Conservation (phyloP, 2,113 vertebrate species). For the Paedocypris sp. region DNA sequence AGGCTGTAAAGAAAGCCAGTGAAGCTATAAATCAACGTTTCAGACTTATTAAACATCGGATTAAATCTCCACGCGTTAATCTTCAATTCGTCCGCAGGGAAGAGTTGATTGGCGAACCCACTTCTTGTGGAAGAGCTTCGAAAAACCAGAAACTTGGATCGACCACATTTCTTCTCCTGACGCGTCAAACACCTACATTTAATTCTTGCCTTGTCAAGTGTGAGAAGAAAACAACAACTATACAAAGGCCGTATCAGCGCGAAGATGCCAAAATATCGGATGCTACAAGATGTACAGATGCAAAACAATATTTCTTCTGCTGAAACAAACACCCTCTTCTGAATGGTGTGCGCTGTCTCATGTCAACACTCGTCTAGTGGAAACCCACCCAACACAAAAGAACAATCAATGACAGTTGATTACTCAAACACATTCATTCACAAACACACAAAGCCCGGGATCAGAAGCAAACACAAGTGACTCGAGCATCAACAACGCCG, state of each 20-base stretch:
- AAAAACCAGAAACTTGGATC: conserved; percentile 4
- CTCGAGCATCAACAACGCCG: too few relatives aligned
- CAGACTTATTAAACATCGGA: too few relatives aligned
- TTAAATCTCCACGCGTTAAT: conserved; percentile 18
- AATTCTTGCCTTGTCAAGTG: conserved; percentile 16
- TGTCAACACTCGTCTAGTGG: conserved; percentile 19
- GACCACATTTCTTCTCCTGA: not conserved
- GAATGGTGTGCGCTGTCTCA: conserved; percentile 23
- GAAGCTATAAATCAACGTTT: too few relatives aligned
- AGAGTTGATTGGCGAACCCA: conserved; percentile 6
- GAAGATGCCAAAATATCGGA: conserved; percentile 28
- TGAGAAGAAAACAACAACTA: conserved; percentile 7
- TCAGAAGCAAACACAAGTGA: not conserved
- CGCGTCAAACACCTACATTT: conserved; percentile 9
- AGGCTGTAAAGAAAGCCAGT: too few relatives aligned
- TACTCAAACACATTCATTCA: not conserved
- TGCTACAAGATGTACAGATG: conserved; percentile 22
- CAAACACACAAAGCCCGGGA: not conserved
- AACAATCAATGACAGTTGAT: conserved; percentile 17
- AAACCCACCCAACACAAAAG: not conserved
- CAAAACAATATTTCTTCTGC: conserved; percentile 30
- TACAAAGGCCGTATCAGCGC: conserved; percentile 16
- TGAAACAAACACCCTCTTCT: conserved; percentile 24
- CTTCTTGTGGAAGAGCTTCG: conserved; percentile 4
- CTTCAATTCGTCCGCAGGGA: conserved; percentile 11